Evolutionary conservation across 2,797 vertebrate genomes (phyloP).

Genomic region (Selene dorsalis): DNA sequence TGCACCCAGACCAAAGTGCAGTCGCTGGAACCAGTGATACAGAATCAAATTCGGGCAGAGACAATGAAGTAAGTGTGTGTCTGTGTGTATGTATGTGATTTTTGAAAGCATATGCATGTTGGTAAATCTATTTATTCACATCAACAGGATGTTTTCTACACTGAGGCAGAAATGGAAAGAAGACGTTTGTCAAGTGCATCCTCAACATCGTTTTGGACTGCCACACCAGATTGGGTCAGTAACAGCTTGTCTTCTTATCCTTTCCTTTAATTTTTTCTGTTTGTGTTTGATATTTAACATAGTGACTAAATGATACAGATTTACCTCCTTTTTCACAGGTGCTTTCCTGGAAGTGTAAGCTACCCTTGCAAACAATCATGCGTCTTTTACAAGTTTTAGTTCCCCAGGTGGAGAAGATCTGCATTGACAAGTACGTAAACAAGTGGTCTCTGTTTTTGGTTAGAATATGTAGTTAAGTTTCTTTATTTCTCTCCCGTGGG

Average conservation of each 20-base stretch:
- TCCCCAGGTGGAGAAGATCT: conserved; percentile 99
- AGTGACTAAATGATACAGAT: neutral
- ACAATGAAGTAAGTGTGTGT: conserved; percentile 80
- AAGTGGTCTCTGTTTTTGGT: neutral
- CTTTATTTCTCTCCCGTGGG: too few relatives aligned
- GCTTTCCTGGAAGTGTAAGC: conserved; percentile 95
- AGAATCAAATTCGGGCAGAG: conserved; percentile 85
- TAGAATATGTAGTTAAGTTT: neutral
- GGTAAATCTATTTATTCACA: conserved; percentile 5
- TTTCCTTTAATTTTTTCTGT: neutral
- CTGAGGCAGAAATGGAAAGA: conserved; percentile 86
- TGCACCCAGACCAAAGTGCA: conserved; percentile 75
- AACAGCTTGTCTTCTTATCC: neutral
- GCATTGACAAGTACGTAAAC: conserved; percentile 94
- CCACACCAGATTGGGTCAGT: conserved; percentile 95
- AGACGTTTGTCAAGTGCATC: conserved; percentile 89
- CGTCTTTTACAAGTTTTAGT: conserved; percentile 96
- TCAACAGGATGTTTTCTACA: conserved; percentile 89
- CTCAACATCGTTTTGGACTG: conserved; percentile 87
- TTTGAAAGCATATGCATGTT: neutral
- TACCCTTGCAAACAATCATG: conserved; percentile 99
- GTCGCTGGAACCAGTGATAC: conserved; percentile 82
- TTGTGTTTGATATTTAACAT: neutral
- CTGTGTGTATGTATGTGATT: neutral
- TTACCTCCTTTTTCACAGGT: conserved; percentile 78